phyloP scores from a whole-genome alignment of 2,113 vertebrate genomes.

The Ranitomeya imitator region DNA sequence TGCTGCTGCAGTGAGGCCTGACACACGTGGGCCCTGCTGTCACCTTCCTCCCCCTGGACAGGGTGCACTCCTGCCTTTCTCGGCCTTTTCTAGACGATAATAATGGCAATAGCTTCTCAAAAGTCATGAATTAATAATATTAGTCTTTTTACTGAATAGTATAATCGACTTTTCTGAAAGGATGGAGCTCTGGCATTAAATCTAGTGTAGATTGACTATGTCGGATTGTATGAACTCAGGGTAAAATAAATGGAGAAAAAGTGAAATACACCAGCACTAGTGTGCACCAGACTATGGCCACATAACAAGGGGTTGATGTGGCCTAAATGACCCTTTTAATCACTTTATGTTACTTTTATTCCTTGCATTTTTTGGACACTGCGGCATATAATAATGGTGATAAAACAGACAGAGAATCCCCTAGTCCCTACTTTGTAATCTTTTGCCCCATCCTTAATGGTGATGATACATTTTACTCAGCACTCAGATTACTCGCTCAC shows the following conservation, averaged over 20 bases:
- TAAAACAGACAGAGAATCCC: background rate
- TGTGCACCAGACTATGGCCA: background rate
- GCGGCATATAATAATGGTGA: no score
- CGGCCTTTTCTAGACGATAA: background rate
- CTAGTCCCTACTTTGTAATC: background rate
- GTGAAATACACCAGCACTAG: background rate
- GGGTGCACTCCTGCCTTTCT: background rate
- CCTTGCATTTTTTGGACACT: no score
- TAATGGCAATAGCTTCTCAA: background rate
- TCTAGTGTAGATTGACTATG: background rate
- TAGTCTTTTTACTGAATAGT: background rate
- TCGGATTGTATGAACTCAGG: background rate
- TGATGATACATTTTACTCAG: background rate
- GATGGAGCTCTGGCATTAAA: background rate
- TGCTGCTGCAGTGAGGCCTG: constrained; percentile 3
- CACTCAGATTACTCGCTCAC: background rate
- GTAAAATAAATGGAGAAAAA: background rate
- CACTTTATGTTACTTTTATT: no score
- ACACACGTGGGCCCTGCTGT: constrained; percentile 33
- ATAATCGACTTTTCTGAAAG: background rate
- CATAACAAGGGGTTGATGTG: background rate
- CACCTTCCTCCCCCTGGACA: constrained; percentile 14
- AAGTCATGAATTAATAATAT: background rate
- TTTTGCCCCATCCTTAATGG: background rate
- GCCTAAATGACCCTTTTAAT: no score